phyloP scores from a whole-genome alignment of 2,888 invertebrate genomes.

The Rotaria magnacalcarata region DNA sequence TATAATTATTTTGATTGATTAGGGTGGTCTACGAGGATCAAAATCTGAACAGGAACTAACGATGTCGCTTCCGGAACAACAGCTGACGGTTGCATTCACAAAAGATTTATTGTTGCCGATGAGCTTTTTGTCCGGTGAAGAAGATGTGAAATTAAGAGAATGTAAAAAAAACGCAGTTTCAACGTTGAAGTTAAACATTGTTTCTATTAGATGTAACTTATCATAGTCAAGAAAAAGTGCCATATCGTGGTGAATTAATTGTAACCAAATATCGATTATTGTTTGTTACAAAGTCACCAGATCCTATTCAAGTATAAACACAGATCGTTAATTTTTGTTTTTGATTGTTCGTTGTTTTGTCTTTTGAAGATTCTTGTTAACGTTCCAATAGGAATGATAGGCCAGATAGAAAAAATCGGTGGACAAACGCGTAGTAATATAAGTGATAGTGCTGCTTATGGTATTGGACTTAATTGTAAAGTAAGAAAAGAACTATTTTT shows the following conservation, averaged over 20 bases:
- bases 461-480: constrained; percentile 43
- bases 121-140: not conserved
- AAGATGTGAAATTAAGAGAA: not conserved
- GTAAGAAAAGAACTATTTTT: not conserved
- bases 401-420: constrained; percentile 44
- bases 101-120: not conserved
- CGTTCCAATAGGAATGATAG: constrained; percentile 44
- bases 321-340: not conserved
- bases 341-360: too few species aligned
- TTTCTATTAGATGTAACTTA: constrained; percentile 19
- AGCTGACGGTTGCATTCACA: not conserved
- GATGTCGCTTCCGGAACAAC: not conserved
- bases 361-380: not conserved
- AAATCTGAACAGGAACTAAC: too few species aligned
- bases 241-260: not conserved
- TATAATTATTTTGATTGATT: not conserved
- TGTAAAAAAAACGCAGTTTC: not conserved
- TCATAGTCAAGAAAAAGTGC: not conserved
- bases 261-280: constrained; percentile 16
- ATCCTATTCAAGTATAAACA: not conserved
- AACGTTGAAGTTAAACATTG: too few species aligned
- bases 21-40: not conserved
- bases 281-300: not conserved
- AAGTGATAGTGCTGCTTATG: constrained; percentile 38
- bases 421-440: constrained; percentile 27